Evolutionary conservation across 1,140 invertebrate genomes (phyloP).

Genomic region (Drosophila punjabiensis): DNA sequence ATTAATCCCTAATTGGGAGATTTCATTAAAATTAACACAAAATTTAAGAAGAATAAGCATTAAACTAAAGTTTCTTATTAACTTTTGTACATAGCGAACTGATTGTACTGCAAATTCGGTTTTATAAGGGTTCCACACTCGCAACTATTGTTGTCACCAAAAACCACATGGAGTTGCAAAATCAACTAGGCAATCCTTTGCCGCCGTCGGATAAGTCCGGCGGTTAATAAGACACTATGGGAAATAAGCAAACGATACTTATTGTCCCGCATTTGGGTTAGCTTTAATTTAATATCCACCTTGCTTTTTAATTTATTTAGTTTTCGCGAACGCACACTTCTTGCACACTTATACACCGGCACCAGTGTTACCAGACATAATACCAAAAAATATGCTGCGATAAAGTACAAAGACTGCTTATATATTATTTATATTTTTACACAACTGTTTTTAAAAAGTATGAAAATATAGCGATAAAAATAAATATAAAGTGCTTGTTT

Average conservation of each 20-base stretch:
- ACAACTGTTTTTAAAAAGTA: not conserved
- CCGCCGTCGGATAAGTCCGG: too few relatives aligned
- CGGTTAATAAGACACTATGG: not conserved
- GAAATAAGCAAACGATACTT: not conserved
- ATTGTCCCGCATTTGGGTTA: conserved; percentile 13
- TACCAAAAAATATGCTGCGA: not conserved
- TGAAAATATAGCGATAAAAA: not conserved
- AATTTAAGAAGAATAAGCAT: too few relatives aligned
- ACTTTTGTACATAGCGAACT: too few relatives aligned
- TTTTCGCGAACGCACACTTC: conserved; percentile 40
- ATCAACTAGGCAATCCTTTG: not conserved
- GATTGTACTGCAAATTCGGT: not conserved
- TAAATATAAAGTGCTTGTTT: not conserved
- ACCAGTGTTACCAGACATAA: conserved; percentile 10
- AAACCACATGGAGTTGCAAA: conserved; percentile 30
- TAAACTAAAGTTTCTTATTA: not conserved
- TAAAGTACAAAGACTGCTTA: not conserved
- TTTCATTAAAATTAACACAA: not conserved
- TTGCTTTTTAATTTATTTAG: conserved; percentile 30
- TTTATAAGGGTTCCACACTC: not conserved
- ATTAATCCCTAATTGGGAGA: conserved; percentile 5
- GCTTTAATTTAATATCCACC: conserved; percentile 41
- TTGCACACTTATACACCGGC: conserved; percentile 41
- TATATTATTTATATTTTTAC: not conserved
- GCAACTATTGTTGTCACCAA: conserved; percentile 9